phyloP scores from a whole-genome alignment of 2,888 invertebrate genomes.

The Nematopogon swammerdamellus region DNA sequence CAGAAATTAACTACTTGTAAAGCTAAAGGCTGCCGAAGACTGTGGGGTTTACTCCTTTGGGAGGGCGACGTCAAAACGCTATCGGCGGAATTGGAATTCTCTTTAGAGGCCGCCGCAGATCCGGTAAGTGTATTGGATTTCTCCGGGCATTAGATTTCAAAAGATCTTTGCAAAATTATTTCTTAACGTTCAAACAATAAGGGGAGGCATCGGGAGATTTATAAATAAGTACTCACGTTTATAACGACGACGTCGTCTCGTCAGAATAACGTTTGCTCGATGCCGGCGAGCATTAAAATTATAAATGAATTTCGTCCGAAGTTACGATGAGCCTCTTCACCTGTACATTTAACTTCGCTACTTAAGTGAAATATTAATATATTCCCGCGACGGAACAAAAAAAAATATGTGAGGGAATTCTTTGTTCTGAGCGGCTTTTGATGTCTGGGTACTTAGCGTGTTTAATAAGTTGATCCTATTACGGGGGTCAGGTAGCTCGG shows the following conservation, averaged over 20 bases:
- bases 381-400: background rate
- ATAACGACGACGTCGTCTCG: too few species aligned
- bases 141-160: too few species aligned
- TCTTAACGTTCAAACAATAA: too few species aligned
- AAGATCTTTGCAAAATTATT: too few species aligned
- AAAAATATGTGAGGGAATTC: background rate
- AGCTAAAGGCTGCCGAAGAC: background rate
- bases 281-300: background rate
- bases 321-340: background rate
- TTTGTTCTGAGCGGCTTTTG: constrained; percentile 30
- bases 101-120: background rate
- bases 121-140: background rate
- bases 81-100: background rate
- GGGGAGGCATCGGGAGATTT: too few species aligned
- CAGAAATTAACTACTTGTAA: constrained; percentile 8
- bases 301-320: background rate
- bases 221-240: too few species aligned
- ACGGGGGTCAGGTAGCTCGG: constrained; percentile 48
- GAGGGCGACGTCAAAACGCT: background rate
- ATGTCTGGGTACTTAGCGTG: constrained; percentile 52
- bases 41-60: background rate
- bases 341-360: background rate
- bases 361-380: background rate
- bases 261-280: too few species aligned
- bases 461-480: constrained; percentile 58